Evolutionary conservation across 2,113 vertebrate species (phyloP).

Genomic region (Aleadryas rufinucha): DNA sequence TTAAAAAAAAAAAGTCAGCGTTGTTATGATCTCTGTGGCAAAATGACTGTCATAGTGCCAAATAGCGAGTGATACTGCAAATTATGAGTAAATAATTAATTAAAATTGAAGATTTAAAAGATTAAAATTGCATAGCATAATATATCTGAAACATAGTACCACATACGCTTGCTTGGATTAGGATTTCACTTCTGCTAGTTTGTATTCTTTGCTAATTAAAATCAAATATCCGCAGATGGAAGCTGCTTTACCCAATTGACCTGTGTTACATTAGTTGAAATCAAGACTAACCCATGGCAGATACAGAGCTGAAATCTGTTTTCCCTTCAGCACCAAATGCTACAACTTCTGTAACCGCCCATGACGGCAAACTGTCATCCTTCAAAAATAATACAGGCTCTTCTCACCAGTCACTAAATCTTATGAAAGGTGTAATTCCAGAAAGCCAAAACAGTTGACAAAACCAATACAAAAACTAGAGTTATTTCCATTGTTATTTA

Average conservation of each 20-base stretch:
- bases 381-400: not conserved
- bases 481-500: not conserved
- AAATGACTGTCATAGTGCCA: not conserved
- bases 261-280: not conserved
- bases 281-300: not conserved
- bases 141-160: not conserved
- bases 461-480: not conserved
- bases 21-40: not conserved
- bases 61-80: not conserved
- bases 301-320: slow-evolving; percentile 13
- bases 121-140: not conserved
- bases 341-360: not conserved
- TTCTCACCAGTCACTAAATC: not conserved
- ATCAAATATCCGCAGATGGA: slow-evolving; percentile 40
- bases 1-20: not conserved
- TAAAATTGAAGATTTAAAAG: not conserved
- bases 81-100: not conserved
- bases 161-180: not conserved
- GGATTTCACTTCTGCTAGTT: not conserved
- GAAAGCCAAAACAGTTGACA: not conserved
- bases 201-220: slow-evolving; percentile 42
- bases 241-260: slow-evolving; percentile 8
- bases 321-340: not conserved
- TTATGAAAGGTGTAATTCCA: not conserved
- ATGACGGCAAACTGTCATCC: slow-evolving; percentile 2